phyloP scores from a whole-genome alignment of 64 coral and sea anemone species.

The Astreopora myriophthalma region DNA sequence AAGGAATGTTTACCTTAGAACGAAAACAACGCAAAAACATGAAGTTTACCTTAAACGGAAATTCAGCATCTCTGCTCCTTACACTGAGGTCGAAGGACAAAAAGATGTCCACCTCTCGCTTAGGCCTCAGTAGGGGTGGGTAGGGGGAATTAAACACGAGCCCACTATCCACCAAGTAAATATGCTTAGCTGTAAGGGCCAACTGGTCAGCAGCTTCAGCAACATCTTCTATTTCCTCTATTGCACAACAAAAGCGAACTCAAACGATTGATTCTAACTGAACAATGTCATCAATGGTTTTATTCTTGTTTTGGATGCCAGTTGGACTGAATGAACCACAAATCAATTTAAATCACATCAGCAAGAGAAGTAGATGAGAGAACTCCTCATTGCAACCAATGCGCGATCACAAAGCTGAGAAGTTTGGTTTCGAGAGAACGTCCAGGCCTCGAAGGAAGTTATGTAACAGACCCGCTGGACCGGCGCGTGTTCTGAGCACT shows the following conservation, averaged over 20 bases:
- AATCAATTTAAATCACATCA: no score
- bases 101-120: conserved; percentile 14
- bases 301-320: no score
- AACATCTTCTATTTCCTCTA: not conserved
- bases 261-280: not conserved
- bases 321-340: no score
- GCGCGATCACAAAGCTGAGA: not conserved
- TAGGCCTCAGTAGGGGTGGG: not conserved
- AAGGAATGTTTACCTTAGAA: no score
- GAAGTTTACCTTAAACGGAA: not conserved
- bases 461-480: conserved; percentile 41
- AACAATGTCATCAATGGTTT: no score
- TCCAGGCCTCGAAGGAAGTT: conserved; percentile 50
- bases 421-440: not conserved
- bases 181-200: not conserved
- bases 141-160: conserved; percentile 41
- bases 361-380: no score
- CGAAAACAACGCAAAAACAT: not conserved
- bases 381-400: not conserved
- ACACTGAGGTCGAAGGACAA: conserved; percentile 1
- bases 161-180: conserved; percentile 33
- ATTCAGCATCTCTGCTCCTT: not conserved
- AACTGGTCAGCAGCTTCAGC: not conserved
- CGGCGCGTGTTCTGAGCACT: conserved; percentile 22
- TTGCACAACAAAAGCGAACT: not conserved